Conservation (phyloP, 1,140 invertebrate species). For the Drosophila repleta region DNA sequence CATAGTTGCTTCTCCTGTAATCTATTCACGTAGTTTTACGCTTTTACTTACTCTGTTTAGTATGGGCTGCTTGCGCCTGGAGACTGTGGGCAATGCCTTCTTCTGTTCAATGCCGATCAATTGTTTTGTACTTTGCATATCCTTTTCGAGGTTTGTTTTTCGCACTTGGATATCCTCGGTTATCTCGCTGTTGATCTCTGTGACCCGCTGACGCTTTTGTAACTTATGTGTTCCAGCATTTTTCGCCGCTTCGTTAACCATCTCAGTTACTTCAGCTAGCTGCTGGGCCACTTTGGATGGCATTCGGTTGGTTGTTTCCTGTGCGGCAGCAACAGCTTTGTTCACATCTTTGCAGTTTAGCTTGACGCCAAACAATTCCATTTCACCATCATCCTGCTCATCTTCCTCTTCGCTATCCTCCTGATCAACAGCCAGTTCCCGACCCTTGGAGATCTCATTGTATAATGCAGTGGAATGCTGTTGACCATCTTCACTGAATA, state of each 20-base stretch:
- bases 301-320: not conserved
- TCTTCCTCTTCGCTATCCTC: slow-evolving; percentile 35
- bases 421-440: slow-evolving; percentile 1
- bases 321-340: slow-evolving; percentile 14
- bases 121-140: slow-evolving; percentile 87
- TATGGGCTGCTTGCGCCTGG: slow-evolving; percentile 86
- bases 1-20: slow-evolving; percentile 14
- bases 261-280: slow-evolving; percentile 36
- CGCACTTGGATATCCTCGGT: slow-evolving; percentile 72
- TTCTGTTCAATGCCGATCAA: slow-evolving; percentile 88
- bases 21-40: too few species aligned
- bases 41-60: slow-evolving; percentile 86
- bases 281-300: slow-evolving; percentile 38
- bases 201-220: slow-evolving; percentile 70
- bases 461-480: slow-evolving; percentile 14
- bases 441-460: slow-evolving; percentile 10
- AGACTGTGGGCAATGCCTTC: slow-evolving; percentile 86
- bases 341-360: slow-evolving; percentile 42
- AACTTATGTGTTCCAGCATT: slow-evolving; percentile 35
- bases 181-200: slow-evolving; percentile 84
- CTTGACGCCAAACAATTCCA: slow-evolving; percentile 66
- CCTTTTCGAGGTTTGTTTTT: slow-evolving; percentile 85
- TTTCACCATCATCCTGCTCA: slow-evolving; percentile 34
- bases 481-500: slow-evolving; percentile 34
- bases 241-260: slow-evolving; percentile 41